Conservation (phyloP, 2,113 vertebrate species). For the Oncorhynchus kisutch region DNA sequence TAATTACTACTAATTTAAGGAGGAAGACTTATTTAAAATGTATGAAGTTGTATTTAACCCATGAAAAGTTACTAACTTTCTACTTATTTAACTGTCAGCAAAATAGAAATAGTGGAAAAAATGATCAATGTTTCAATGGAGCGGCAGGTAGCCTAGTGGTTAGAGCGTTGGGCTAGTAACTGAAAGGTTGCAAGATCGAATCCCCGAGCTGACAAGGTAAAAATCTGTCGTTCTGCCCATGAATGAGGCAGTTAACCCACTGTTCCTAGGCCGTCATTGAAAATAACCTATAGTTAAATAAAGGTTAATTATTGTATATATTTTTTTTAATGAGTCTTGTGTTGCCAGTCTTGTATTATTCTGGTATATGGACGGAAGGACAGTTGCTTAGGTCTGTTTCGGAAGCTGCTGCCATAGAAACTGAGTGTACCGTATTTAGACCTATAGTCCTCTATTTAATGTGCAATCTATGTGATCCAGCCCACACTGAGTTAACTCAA, state of each 20-base stretch:
- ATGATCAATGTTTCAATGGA: background rate
- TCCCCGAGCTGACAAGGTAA: too few species aligned
- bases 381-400: background rate
- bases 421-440: background rate
- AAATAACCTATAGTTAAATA: too few species aligned
- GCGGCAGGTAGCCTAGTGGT: too few species aligned
- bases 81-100: background rate
- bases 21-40: too few species aligned
- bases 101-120: background rate
- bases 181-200: too few species aligned
- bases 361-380: background rate
- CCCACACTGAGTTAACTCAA: background rate
- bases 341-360: background rate
- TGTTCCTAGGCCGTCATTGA: too few species aligned
- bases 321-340: background rate
- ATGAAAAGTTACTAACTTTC: background rate
- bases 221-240: too few species aligned
- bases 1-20: background rate
- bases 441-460: background rate
- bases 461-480: background rate
- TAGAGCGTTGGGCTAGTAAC: too few species aligned
- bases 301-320: too few species aligned
- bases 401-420: constrained; percentile 8
- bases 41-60: too few species aligned
- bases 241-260: too few species aligned